These are phyloP conservation scores for Sylvia borin DNA, from an alignment of 2,797 vertebrate species.

Conservation along the genomic window DNA sequence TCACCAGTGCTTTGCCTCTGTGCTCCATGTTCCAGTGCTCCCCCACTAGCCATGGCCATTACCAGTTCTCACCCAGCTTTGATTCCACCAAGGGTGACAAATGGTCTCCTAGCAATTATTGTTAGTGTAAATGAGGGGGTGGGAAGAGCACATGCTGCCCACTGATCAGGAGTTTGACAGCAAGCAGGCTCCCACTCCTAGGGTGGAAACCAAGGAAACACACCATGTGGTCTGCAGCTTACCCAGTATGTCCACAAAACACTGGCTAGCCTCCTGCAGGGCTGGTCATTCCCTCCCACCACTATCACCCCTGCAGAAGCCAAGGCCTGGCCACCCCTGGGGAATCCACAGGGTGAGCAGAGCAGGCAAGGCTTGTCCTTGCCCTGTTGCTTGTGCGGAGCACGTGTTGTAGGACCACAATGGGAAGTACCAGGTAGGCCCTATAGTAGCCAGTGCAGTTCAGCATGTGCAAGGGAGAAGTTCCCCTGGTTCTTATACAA, in stretches of 20 bases:
- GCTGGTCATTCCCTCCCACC: background rate
- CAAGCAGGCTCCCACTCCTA: background rate
- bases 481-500: background rate
- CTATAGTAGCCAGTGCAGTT: fast-evolving
- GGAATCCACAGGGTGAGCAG: background rate
- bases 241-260: background rate
- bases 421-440: background rate
- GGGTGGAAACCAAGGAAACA: background rate
- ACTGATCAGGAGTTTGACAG: background rate
- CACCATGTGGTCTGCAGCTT: background rate
- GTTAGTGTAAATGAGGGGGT: background rate
- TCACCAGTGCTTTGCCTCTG: background rate
- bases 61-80: background rate
- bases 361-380: background rate
- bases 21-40: background rate
- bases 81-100: background rate
- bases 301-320: background rate
- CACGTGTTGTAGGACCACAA: fast-evolving
- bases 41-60: background rate
- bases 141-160: background rate
- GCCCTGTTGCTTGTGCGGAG: background rate
- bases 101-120: background rate
- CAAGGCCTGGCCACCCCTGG: background rate
- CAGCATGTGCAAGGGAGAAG: fast-evolving
- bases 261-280: background rate